Evolutionary conservation across 2,113 vertebrate species (phyloP), one percentile per base, ranked within the genome.

Genomic region (Indri indri): DNA sequence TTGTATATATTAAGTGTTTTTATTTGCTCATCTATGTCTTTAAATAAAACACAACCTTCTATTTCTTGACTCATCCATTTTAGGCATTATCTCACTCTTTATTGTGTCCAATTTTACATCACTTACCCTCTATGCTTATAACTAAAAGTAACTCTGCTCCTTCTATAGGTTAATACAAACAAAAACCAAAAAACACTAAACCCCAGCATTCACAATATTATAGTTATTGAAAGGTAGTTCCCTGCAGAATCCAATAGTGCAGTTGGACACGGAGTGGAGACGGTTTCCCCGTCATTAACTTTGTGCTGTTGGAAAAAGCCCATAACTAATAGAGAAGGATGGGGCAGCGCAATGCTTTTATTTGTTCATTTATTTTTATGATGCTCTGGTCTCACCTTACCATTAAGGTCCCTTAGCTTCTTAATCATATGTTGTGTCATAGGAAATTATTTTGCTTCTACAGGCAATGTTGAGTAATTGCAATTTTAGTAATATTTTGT

Each of bases 401-500:
- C 66, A n/a, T 59, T 42, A 82, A 90, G 34, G 45, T 68, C 57
- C 50, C 66, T 32, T 93, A 14, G 1, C 25, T 92, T 92, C 92
- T 85, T 89, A 74, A 57, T 80, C 77, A 65, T 37, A 47, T 74
- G 32, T 42, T 85, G 96, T 88, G 40, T 47, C 65, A 79, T 25
- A 65, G 71, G 32, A 96, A 92, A 79, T 66, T 77, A 91, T 14
- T 92, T 92, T 91, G 63, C 25, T 47, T 71, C 25, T 77, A 32
- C 34, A 63, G 37, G 42, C 34, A 76, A 57, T 84, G 54, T 23
- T 52, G 54, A 80, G 25, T n/a, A 89, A 16, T 30, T 83, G 18
- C 40, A 83, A 90, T 74, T 81, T 94, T 90, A 94, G n/a, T 74
- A 90, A 59, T 92, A 92, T 83, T 95, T 94, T 79, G 66, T 50